Evolutionary conservation across 2,797 vertebrate species (phyloP), one percentile per base, ranked within the genome.

Genomic region (Morus bassanus): DNA sequence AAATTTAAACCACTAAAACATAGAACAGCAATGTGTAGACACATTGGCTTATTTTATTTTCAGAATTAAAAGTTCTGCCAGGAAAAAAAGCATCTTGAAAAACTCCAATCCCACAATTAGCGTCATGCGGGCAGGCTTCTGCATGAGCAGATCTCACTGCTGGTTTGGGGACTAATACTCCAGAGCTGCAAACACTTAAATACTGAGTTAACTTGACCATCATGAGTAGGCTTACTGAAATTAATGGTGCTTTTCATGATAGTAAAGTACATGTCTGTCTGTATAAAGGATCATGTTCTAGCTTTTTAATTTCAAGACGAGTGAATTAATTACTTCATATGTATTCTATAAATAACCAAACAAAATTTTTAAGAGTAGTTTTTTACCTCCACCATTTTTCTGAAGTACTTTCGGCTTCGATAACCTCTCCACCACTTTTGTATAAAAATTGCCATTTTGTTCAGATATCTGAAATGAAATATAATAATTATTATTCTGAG

Each of bases 341-440:
- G 4, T 53, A 18, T 73, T 86, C 64, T 75, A 93, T 30, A 53
- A 87, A 96, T 69, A 92, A 73, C 5, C 10, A 87, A 69, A 84
- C 3, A 87, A 81, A 50, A 68, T 15, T 78, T 70, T 72, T 3
- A 61, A 89, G 91, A 72, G 9, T 35, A 18, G 24, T 85, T 85
- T 94, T 81, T 98, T 99, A 99, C 99, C 99, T 99, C 97, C 95
- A 99, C 97, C 97, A 98, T 97, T 97, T 98, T 97, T 97, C 98
- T 98, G 98, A 98, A 99, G 73, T 72, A 72, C 96, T 98, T 98
- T 98, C 98, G 98, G 97, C 98, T 98, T 92, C 75, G 97, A 98
- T 98, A 99, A 95, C 99, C 98, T 89, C 99, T 98, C 99, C 99
- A 99, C 96, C 97, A 98, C 97, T 98, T 99, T 98, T 99, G 99